Base-by-base conservation (phyloP, 2,797 vertebrate genomes). In the Iguana delicatissima region DNA sequence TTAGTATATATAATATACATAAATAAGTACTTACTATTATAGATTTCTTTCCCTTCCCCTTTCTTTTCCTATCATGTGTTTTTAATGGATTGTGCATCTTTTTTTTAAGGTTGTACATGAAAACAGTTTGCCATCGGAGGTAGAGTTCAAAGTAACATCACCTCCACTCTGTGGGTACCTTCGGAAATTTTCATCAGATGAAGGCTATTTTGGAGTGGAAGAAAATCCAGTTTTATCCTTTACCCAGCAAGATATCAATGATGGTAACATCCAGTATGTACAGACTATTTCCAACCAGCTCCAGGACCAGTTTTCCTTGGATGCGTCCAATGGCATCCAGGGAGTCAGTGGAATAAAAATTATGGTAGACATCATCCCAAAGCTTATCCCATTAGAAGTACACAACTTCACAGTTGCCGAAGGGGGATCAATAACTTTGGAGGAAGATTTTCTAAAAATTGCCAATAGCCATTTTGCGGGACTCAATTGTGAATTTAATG, bases 371-470 rank as follows among this genome's bases (percentile, higher is more conserved):
- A 97, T 99, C 87, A 96, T 99, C 91, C 98, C 99, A 59, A 96
- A 94, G 80, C 92, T 96, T 91, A 98, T 99, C 95, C 98, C 98
- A 1, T 94, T 99, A 57, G 96, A 97, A 81, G 97, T 98, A 76
- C 96, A 96, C 83, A 98, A 98, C 95, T 97, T 99, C 91, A 98
- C 97, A 0, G 95, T 99, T 90, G 95, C 94, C 1, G 98, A 99
- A 97, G 98, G 98, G 5, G 96, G 96, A 52, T 97, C 97, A 0
- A 98, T 97, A 95, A 97, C 97, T 2, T 94, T 99, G 83, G 96
- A 98, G 3, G 96, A 97, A 93, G 98, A 98, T 46, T 89, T 98
- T 87, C 95, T 99, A 73, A 97, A 91, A 95, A 98, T 99, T 94
- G 95, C 96, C 73, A 98, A 97, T 95, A 95, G 93, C 52, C 98